These are phyloP conservation scores for Sarcophilus harrisii DNA, from an alignment of 2,797 vertebrate species.

Conservation along the genomic window DNA sequence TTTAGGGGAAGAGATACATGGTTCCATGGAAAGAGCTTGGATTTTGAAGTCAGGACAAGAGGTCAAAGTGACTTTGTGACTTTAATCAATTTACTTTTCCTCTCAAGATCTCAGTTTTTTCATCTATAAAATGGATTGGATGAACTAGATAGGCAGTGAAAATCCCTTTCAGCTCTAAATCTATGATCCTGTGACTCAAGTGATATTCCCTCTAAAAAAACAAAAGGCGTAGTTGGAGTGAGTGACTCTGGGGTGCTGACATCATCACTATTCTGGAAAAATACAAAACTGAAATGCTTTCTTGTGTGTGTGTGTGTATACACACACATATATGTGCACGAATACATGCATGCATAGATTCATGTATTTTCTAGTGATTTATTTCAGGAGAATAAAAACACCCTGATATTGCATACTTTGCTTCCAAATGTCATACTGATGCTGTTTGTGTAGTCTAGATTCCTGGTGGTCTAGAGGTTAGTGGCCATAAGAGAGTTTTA, in stretches of 20 bases:
- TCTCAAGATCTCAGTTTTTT: not conserved
- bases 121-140: not conserved
- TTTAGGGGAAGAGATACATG: not conserved
- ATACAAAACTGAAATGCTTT: not conserved
- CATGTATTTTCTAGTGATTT: not conserved
- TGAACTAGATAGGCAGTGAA: not conserved
- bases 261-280: not conserved
- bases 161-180: not conserved
- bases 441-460: no score
- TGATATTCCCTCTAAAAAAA: not conserved
- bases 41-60: not conserved
- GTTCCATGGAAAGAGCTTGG: not conserved
- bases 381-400: not conserved
- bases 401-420: not conserved
- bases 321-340: no score
- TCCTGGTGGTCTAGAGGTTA: no score
- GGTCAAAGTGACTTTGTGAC: not conserved
- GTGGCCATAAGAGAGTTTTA: no score
- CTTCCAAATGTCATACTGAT: not conserved
- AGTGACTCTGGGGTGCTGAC: not conserved
- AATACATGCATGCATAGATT: no score
- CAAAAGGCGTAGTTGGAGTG: not conserved
- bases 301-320: not conserved
- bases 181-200: not conserved
- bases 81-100: not conserved